Evolutionary conservation across 2,888 invertebrate genomes (phyloP), one percentile per base, ranked within the genome.

Genomic region (Mamestra brassicae): DNA sequence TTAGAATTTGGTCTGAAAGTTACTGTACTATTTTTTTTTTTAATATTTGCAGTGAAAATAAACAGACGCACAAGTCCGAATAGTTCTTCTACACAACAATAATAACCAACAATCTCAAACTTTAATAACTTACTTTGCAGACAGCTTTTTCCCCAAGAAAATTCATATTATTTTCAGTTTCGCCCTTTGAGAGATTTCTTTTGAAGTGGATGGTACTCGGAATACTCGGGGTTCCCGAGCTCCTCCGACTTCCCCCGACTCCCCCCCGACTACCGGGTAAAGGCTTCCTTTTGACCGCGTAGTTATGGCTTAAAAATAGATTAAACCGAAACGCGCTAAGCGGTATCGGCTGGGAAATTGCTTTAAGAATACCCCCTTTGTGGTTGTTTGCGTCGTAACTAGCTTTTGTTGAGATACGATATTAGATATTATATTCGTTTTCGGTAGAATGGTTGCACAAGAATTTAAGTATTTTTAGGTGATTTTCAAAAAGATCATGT

Each of bases 241-340:
- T 52, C 13, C 34, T 42, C 70, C 42, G 10, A 71, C 26, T 26
- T 26, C 8, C 4, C 34, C 72, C 60, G 61, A 65, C 65, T 63
- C 26, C 4, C 47, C 47, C 63, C 70, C 60, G 62, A 66, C 67
- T 50, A 57, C 62, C 60, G 52, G 63, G 78, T 77, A 82, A 88
- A 89, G 86, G 87, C 87, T 89, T 91, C 88, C 89, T 88, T 91
- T 91, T 86, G 91, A 90, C 87, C 87, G 84, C 73, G 76, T 85
- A 89, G 88, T 90, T 89, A 91, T 90, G 82, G 86, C 82, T 89
- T 88, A 85, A 90, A 92, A 91, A 90, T 88, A 92, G 89, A 91
- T 92, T 91, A 91, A 90, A 90, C 74, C 55, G 79, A 79, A 82
- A 74, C 75, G 78, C 80, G 84, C 81, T 83, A 88, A 84, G 69